Evolutionary conservation across 2,113 vertebrate genomes (phyloP).

Genomic region (Hypanus sabinus): DNA sequence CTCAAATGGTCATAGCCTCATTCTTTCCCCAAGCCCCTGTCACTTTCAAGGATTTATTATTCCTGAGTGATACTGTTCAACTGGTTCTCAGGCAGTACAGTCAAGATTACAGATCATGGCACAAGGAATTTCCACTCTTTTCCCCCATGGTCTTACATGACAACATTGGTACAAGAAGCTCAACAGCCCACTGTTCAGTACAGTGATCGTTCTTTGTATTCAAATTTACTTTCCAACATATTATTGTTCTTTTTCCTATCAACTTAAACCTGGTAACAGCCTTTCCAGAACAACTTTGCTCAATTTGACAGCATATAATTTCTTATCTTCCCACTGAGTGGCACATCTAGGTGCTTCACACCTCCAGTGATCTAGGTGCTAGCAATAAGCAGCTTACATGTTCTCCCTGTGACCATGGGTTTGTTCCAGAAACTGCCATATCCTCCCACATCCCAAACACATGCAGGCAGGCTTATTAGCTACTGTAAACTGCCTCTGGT

Average conservation of each 20-base stretch:
- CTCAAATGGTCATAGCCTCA: too few species aligned
- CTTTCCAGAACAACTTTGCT: not conserved
- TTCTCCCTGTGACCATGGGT: too few species aligned
- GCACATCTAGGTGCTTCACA: too few species aligned
- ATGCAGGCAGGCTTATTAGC: too few species aligned
- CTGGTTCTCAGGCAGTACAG: not conserved
- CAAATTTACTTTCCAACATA: not conserved
- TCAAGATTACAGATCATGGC: not conserved
- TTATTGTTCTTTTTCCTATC: not conserved
- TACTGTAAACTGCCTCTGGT: too few species aligned
- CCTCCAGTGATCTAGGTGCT: too few species aligned
- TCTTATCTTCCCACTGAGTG: too few species aligned
- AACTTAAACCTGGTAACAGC: not conserved
- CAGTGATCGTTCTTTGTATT: not conserved
- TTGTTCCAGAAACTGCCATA: too few species aligned
- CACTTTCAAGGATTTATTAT: too few species aligned
- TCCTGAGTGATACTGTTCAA: not conserved
- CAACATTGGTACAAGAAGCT: not conserved
- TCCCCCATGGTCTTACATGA: not conserved
- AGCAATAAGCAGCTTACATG: too few species aligned
- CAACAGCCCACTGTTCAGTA: not conserved
- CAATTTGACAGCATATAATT: not conserved
- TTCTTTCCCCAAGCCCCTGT: too few species aligned
- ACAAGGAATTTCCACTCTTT: not conserved
- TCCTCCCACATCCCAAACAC: too few species aligned